Evolutionary conservation across 2,797 vertebrate species (phyloP).

Genomic region (Glossophaga mutica): DNA sequence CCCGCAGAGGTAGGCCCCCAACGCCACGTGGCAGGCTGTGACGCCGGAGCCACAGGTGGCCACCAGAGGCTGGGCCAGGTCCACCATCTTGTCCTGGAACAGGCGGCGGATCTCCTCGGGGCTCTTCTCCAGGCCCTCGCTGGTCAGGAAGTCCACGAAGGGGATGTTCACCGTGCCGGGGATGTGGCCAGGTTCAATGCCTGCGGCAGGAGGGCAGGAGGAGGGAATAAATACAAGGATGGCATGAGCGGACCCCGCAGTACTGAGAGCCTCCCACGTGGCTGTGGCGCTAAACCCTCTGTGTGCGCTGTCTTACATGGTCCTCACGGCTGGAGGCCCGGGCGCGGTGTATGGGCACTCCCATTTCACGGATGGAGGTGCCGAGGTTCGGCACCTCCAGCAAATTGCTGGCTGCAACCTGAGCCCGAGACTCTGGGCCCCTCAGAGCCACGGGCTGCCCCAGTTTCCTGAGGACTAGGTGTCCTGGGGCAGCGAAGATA

Average conservation of each 20-base stretch:
- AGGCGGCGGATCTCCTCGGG: conserved; percentile 83
- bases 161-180: conserved; percentile 90
- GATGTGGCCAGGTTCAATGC: conserved; percentile 91
- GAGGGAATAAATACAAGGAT: fast-evolving
- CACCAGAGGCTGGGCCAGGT: conserved; percentile 89
- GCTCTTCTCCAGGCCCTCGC: conserved; percentile 86
- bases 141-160: conserved; percentile 88
- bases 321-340: neutral
- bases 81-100: conserved; percentile 89
- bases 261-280: fast-evolving
- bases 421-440: neutral
- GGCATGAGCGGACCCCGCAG: fast-evolving
- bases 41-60: conserved; percentile 92
- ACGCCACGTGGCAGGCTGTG: conserved; percentile 91
- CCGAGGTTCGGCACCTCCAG: neutral
- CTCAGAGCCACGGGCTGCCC: neutral
- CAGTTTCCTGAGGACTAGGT: neutral
- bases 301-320: fast-evolving
- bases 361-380: neutral
- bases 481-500: neutral
- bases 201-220: conserved; percentile 75
- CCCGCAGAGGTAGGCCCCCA: conserved; percentile 92
- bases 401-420: neutral
- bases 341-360: fast-evolving
- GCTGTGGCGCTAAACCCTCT: fast-evolving